Conservation (phyloP, 2,888 invertebrate genomes). For the Eilema griseolum region DNA sequence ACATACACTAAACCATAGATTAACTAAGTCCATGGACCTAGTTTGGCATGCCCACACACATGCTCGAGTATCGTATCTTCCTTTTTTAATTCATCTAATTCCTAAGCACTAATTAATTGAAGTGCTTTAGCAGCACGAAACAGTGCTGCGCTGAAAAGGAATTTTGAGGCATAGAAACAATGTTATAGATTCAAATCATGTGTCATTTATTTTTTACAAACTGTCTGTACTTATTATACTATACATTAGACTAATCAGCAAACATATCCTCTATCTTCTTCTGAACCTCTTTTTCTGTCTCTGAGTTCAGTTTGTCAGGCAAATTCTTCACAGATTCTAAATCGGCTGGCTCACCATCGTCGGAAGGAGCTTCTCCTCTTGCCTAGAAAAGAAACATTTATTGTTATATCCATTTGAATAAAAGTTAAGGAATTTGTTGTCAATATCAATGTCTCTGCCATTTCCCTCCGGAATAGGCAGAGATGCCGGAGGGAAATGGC, state of each 20-base stretch:
- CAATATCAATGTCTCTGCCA: too few species aligned
- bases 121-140: not conserved
- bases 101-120: not conserved
- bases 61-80: too few species aligned
- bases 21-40: too few species aligned
- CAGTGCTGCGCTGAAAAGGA: not conserved
- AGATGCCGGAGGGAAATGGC: too few species aligned
- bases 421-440: not conserved
- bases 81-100: too few species aligned
- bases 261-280: constrained; percentile 86
- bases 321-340: constrained; percentile 77
- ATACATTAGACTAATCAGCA: constrained; percentile 70
- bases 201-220: constrained; percentile 6
- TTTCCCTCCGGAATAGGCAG: too few species aligned
- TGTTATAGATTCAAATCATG: not conserved
- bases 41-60: too few species aligned
- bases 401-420: not conserved
- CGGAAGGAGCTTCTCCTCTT: constrained; percentile 69
- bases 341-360: constrained; percentile 71
- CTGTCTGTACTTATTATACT: not conserved
- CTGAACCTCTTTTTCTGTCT: constrained; percentile 81
- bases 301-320: constrained; percentile 81
- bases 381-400: constrained; percentile 56
- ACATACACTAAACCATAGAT: too few species aligned
- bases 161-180: not conserved